Evolutionary conservation across 1,140 invertebrate species (phyloP), one percentile per base, ranked within the genome.

Genomic region (Drosophila bocqueti): DNA sequence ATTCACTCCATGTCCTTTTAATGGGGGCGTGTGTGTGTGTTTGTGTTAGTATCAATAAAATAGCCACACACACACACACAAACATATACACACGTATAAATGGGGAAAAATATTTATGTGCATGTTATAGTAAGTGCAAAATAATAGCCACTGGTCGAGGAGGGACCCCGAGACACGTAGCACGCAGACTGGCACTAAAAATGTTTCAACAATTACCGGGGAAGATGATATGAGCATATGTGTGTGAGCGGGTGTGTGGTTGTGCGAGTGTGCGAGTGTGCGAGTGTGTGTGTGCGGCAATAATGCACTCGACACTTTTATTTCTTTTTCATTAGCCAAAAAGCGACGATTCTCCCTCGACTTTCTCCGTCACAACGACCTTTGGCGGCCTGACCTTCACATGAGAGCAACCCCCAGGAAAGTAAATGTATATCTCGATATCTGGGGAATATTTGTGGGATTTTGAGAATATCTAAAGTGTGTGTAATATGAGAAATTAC

Each of bases 241-340:
- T 63, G 40, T 62, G n/a, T 47, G 46, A 60, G 57, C 0, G 42
- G 3, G n/a, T n/a, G 42, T n/a, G n/a, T 5, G n/a, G 8, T n/a
- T n/a, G 42, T 18, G 42, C 6, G 15, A 24, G 54, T 62, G 38
- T 52, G 75, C n/a, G n/a, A 4, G 15, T 61, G 65, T 47, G 58
- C 29, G 46, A 24, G 54, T 62, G 38, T 52, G 75, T 60, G 61
- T 67, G 58, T 49, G 38, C 18, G 61, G 83, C 87, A 92, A 92
- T 92, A 92, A 92, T 92, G 90, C 90, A 92, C 90, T 92, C 90
- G 90, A 92, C 90, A 92, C 90, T 90, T 92, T 92, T 92, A 92
- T 92, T 92, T 90, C 90, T 92, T 92, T 92, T 92, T 92, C 90
- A 92, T 92, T 92, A 92, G 90, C 81, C 89, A 83, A 87, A 81